phyloP scores from a whole-genome alignment of 37 sponge, comb jelly and placozoan species.

The Petrosia ficiformis region DNA sequence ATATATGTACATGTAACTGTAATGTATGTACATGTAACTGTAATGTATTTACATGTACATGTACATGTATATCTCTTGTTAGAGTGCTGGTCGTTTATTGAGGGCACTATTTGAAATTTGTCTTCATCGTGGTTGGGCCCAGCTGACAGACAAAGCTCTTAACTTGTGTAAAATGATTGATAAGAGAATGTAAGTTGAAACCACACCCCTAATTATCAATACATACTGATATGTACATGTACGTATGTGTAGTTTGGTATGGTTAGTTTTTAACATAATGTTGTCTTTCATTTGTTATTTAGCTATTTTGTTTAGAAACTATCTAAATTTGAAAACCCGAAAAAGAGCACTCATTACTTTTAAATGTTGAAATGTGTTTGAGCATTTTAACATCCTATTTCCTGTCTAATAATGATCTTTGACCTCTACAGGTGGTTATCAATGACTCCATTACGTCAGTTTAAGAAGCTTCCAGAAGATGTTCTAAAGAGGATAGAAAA shows the following conservation, averaged over 20 bases:
- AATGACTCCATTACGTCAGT: conserved; percentile 98
- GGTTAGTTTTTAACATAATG: too few relatives aligned
- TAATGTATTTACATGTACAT: too few relatives aligned
- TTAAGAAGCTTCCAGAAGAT: conserved; percentile 95
- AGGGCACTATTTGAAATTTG: conserved; percentile 96
- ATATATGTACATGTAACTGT: conserved; percentile 1
- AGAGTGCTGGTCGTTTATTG: conserved; percentile 95
- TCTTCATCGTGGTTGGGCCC: conserved; percentile 94
- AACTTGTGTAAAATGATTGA: conserved; percentile 96
- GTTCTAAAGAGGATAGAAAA: conserved; percentile 95
- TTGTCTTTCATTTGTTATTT: not conserved
- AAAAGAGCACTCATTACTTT: too few relatives aligned
- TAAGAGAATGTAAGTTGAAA: conserved; percentile 87
- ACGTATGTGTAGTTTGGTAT: not conserved
- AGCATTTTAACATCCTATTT: too few relatives aligned
- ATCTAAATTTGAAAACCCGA: too few relatives aligned
- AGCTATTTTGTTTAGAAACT: too few relatives aligned
- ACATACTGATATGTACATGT: too few relatives aligned
- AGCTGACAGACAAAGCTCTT: conserved; percentile 82
- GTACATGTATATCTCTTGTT: not conserved
- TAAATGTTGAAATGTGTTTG: too few relatives aligned
- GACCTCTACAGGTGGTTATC: conserved; percentile 89
- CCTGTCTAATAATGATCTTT: too few relatives aligned
- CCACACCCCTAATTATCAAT: too few relatives aligned
- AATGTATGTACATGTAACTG: too few relatives aligned